These are phyloP conservation scores for Strigamia transsilvanica DNA, from an alignment of 2,888 invertebrate genomes.

Conservation along the genomic window DNA sequence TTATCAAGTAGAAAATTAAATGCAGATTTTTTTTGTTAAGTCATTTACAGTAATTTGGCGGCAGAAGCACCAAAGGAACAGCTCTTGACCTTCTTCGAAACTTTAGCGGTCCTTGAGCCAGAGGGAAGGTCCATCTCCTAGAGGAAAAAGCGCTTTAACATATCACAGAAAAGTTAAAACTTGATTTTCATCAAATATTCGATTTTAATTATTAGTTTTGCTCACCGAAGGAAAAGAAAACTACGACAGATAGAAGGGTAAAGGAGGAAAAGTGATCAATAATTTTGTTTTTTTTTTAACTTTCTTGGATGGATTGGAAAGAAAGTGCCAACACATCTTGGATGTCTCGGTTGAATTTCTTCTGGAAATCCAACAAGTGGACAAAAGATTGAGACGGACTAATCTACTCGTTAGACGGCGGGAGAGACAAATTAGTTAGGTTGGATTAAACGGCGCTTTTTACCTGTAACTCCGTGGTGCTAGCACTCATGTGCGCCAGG, in stretches of 20 bases:
- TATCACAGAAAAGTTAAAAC: not conserved
- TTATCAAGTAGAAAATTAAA: not conserved
- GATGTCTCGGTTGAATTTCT: not conserved
- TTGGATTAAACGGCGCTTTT: not conserved
- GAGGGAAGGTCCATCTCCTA: slow-evolving; percentile 56
- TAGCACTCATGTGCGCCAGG: slow-evolving; percentile 51
- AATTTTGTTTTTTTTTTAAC: not conserved
- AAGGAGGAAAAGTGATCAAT: not conserved
- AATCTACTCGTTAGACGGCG: not conserved
- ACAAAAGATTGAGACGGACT: not conserved
- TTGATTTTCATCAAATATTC: not conserved
- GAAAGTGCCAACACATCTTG: slow-evolving; percentile 9
- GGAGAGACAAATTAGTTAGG: not conserved
- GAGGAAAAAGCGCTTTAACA: slow-evolving; percentile 44
- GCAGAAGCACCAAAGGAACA: slow-evolving; percentile 57
- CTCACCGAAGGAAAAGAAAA: not conserved
- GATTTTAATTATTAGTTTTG: not conserved
- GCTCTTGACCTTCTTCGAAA: slow-evolving; percentile 57
- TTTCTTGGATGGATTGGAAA: not conserved
- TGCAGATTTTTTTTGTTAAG: not conserved
- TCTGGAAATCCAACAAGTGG: not conserved
- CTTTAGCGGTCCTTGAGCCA: slow-evolving; percentile 54
- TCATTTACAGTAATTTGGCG: slow-evolving; percentile 52
- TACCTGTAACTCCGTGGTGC: slow-evolving; percentile 54
- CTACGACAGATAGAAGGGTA: not conserved